A percentile compares a stretch with the other conserved stretches of the same genome.
These are phyloP conservation scores for Aporophyla lueneburgensis DNA, from an alignment of 2,888 invertebrate species.

Conservation along the genomic window DNA sequence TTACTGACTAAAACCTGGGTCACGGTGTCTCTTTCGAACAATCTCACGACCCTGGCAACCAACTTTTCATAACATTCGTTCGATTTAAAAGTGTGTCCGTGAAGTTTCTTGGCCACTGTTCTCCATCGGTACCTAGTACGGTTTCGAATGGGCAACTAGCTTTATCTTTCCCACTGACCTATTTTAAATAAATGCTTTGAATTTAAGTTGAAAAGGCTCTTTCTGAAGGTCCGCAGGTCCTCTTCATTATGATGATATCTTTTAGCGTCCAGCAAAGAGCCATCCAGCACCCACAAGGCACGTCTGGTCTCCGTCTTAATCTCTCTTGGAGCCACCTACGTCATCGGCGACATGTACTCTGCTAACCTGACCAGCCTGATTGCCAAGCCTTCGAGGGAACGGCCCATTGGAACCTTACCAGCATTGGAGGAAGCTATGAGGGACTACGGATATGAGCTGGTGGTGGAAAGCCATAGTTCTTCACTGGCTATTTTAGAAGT, in stretches of 20 bases:
- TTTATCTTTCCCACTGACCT: too few species aligned
- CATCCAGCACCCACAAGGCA: conserved; percentile 92
- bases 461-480: conserved; percentile 94
- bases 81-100: too few species aligned
- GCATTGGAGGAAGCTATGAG: conserved; percentile 93
- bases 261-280: conserved; percentile 90
- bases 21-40: too few species aligned
- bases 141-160: too few species aligned
- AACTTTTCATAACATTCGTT: too few species aligned
- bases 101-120: too few species aligned
- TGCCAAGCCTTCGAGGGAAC: conserved; percentile 93
- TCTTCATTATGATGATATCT: neutral
- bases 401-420: conserved; percentile 92
- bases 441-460: conserved; percentile 91
- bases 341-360: conserved; percentile 95
- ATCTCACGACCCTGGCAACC: too few species aligned
- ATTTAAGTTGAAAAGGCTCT: neutral
- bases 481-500: conserved; percentile 93
- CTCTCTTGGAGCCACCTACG: conserved; percentile 94
- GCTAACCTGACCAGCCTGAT: conserved; percentile 94
- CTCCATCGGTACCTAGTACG: too few species aligned
- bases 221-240: neutral
- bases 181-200: too few species aligned
- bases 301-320: conserved; percentile 93
- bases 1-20: too few species aligned